Base-by-base conservation (phyloP, 1,140 invertebrate species). In the Pemphigus obesinymphae region DNA sequence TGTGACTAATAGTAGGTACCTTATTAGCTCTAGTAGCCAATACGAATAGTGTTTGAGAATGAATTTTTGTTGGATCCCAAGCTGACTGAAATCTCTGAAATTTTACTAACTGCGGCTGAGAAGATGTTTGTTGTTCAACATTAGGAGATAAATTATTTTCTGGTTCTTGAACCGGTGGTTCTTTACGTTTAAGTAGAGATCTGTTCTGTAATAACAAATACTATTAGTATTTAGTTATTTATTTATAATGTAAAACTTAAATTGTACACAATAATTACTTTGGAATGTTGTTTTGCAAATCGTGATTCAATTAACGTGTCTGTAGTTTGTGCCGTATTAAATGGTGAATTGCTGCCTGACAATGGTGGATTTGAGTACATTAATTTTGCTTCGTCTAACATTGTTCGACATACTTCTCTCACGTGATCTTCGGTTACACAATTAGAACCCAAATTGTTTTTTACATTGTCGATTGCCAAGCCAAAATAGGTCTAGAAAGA, bases 401-500 rank as follows among this genome's bases (percentile, higher is more conserved):
- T 93, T 75, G 92, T 90, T 83, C 91, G 88, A 85, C 93, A 94
- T 0, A 94, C 91, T 82, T 91, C 90, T 83, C 90, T 88, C 82
- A 94, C 88, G 86, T 93, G 91, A 84, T 94, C 92, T 86, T 94
- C 92, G 84, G 89, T 91, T 0, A 94, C 91, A 84, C 92, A 90
- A 85, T 88, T 87, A 26, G 90, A 89, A 34, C 93, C 93, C 84
- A 93, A 89, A 87, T 95, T 95, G 82, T 89, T 87, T 84, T 90
- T 89, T 75, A 95, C 93, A 86, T 95, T 95, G 82, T 91, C 90
- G n/a, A 94, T 90, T 50, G 92, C 93, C 83, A 92, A 92, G 84
- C 92, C 90, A 87, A 95, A 94, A 87, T 92, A 92, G 88, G 90
- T 91, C 91, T 92, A 85, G 81, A 90, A 89, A 85, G 70, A 45